Base-by-base conservation (phyloP, 2,113 vertebrate genomes). In the Crotalus tigris region DNA sequence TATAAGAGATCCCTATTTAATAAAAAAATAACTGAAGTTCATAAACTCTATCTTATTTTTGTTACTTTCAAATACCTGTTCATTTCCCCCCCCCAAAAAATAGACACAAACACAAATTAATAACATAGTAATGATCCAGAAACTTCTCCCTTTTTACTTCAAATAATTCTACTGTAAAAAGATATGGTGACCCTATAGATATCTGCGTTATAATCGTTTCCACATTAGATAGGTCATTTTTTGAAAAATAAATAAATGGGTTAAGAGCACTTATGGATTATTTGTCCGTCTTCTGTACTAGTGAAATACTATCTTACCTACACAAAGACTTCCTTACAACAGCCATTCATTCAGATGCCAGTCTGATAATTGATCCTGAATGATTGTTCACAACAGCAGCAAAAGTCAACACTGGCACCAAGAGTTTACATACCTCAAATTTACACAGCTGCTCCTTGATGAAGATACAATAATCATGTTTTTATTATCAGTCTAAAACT, bases 371-470 rank as follows among this genome's bases (percentile, higher is more conserved):
- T 90, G n/a, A 88, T 75, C 15, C 9, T 55, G 88, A 92, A 94
- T 44, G n/a, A 5, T 90, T 46, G n/a, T 85, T 90, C 81, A 81
- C 9, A 54, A 86, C 26, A 90, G 64, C 75, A 69, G 49, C 85
- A 88, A 87, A 93, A 93, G 59, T 92, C 87, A 93, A 58, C 88
- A 58, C 10, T 46, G 59, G 69, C 15, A 29, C 69, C 24, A 33
- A 90, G 46, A 46, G 44, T 61, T 39, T 53, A 88, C 46, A 58
- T 19, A 53, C n/a, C 55, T 94, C 53, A 61, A 44, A 92, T 81
- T 94, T 92, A 85, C 81, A 92, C 90, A 93, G 92, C 90, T 93
- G 88, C 88, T 59, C n/a, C 90, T 75, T 87, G 90, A 90, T 55
- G 89, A 75, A 64, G 55, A 91, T 61, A 85, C 58, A 58, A 39